Percentiles rank a stretch among this genome's conserved stretches.
Conservation (phyloP, 2,797 vertebrate species). For the Falco cherrug region DNA sequence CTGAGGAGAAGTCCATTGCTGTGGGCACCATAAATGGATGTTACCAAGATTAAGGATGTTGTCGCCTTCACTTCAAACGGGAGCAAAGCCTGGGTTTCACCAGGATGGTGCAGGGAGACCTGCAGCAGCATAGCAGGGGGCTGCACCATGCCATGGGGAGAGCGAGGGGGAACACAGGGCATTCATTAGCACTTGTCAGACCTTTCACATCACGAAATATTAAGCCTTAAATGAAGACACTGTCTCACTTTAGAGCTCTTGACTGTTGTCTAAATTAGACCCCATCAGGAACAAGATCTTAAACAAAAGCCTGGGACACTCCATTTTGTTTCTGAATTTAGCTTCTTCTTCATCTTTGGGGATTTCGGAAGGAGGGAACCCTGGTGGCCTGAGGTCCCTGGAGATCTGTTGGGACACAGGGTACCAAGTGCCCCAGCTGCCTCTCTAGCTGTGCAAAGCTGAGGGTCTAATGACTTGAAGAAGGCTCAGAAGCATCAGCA, state of each 20-base stretch:
- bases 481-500: background rate
- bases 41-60: background rate
- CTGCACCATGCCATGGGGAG: rapidly evolving
- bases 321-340: background rate
- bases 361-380: background rate
- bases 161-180: rapidly evolving
- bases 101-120: background rate
- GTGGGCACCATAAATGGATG: background rate
- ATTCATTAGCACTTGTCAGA: background rate
- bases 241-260: background rate
- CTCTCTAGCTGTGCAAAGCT: background rate
- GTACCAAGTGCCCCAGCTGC: background rate
- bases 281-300: background rate
- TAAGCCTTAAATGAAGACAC: background rate
- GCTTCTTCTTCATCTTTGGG: background rate
- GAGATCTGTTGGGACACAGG: background rate
- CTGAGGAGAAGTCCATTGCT: background rate
- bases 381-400: background rate
- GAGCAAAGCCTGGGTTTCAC: background rate
- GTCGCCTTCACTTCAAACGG: background rate
- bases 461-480: background rate
- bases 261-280: background rate
- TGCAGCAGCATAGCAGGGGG: background rate
- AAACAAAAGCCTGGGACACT: background rate
- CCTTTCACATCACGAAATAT: background rate